Evolutionary conservation across 2,888 invertebrate genomes (phyloP).

Genomic region (Microctonus hyperodae): DNA sequence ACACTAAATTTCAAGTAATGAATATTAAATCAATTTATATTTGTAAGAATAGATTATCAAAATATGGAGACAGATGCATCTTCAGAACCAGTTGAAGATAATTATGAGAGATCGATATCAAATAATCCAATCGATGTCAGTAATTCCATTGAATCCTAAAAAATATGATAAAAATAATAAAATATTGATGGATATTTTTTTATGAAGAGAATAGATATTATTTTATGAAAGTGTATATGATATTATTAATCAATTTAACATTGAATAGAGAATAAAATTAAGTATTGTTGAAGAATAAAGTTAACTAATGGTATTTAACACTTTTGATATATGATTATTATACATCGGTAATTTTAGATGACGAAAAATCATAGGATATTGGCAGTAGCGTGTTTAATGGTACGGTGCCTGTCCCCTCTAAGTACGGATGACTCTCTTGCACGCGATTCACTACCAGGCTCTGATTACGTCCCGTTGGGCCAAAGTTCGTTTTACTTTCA

Average conservation of each 20-base stretch:
- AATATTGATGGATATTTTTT: neutral
- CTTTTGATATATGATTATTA: neutral
- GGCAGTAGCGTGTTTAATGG: slow-evolving; percentile 46
- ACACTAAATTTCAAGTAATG: no score
- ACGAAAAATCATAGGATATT: slow-evolving; percentile 11
- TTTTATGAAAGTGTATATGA: neutral
- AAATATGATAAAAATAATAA: neutral
- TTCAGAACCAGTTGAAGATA: neutral
- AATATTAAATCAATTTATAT: neutral
- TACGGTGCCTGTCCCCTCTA: slow-evolving; percentile 53
- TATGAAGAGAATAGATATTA: neutral
- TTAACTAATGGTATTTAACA: neutral
- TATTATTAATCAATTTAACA: slow-evolving; percentile 4
- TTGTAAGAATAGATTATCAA: neutral
- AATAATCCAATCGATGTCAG: neutral
- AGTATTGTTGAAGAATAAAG: slow-evolving; percentile 1
- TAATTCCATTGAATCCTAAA: neutral
- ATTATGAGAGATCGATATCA: neutral
- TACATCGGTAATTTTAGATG: slow-evolving; percentile 26
- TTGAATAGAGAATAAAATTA: slow-evolving; percentile 29
- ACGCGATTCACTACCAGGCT: slow-evolving; percentile 58
- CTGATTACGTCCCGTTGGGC: slow-evolving; percentile 45
- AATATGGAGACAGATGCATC: neutral
- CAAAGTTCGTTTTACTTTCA: slow-evolving; percentile 50
- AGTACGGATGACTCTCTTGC: slow-evolving; percentile 48